Evolutionary conservation across 2,888 invertebrate genomes (phyloP).

Genomic region (Thysanoteuthis rhombus): DNA sequence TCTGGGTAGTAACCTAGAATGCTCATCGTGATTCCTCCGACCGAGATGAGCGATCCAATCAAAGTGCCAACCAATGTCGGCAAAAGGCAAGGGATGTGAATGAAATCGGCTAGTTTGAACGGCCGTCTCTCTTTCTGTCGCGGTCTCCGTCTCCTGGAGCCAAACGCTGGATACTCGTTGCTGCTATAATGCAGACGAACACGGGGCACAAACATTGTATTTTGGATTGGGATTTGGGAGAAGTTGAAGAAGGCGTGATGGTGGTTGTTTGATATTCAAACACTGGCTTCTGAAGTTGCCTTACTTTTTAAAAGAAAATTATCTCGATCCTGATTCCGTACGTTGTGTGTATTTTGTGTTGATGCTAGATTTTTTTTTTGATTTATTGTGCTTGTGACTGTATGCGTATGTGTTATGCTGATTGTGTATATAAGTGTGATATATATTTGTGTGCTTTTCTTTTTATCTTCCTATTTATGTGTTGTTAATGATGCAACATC

Average conservation of each 20-base stretch:
- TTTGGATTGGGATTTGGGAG: neutral
- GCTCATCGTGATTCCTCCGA: conserved; percentile 50
- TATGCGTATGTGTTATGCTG: neutral
- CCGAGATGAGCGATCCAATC: conserved; percentile 39
- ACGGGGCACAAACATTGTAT: conserved; percentile 29
- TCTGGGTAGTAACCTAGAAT: conserved; percentile 50
- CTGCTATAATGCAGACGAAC: conserved; percentile 24
- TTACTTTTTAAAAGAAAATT: too few species aligned
- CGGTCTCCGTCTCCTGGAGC: conserved; percentile 29
- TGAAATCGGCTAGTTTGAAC: conserved; percentile 42
- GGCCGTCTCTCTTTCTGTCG: conserved; percentile 37
- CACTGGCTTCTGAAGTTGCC: too few species aligned
- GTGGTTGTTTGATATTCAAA: neutral
- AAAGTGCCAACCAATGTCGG: conserved; percentile 41
- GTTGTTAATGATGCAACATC: neutral
- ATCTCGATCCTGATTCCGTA: too few species aligned
- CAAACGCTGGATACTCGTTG: conserved; percentile 22
- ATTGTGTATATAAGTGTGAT: too few species aligned
- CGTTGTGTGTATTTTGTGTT: neutral
- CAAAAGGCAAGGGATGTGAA: conserved; percentile 44
- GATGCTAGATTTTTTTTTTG: neutral
- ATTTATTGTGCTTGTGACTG: neutral
- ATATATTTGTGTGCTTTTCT: neutral
- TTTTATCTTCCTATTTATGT: neutral
- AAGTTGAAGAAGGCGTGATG: neutral